Evolutionary conservation across 2,797 vertebrate species (phyloP), one percentile per base, ranked within the genome.

Genomic region (Phalanger gymnotis): DNA sequence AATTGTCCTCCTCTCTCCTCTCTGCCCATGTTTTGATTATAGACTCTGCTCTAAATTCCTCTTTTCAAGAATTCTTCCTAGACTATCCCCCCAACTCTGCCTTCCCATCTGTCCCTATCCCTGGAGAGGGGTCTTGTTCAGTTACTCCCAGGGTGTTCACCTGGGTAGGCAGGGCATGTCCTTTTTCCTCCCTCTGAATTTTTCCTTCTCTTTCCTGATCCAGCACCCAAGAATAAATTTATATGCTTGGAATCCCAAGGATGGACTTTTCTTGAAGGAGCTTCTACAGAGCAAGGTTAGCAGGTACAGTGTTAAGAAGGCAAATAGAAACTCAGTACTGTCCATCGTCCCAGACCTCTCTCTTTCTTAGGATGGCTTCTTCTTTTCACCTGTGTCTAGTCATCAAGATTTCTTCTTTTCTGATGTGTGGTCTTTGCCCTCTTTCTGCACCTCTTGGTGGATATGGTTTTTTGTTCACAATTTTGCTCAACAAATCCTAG

Each of bases 191-290:
- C 52, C 54, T 56, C 57, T n/a, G 47, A 90, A 89, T 93, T 54
- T 34, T 95, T 58, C 51, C 51, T 90, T 31, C 19, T 5, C 28
- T 9, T 57, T 4, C 89, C 12, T 52, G 6, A 34, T 28, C 53
- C 53, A 54, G 54, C 30, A 51, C 0, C 10, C 40, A 87, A 94
- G 31, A 4, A 93, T 31, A 53, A 56, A 28, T 89, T 16, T 53
- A 30, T 6, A 73, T 92, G 90, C 9, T 19, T 25, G 47, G 95
- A 56, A 9, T 93, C 89, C n/a, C 5, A 13, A 58, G 40, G 27
- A 31, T 51, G 51, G 0, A 27, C 73, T 27, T 87, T 51, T 5
- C 51, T 94, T 94, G 92, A 94, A 94, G 96, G 93, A 94, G 58
- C 19, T 53, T 55, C 73, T 92, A 89, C 52, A 27, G 81, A 2